Evolutionary conservation across 2,113 vertebrate genomes (phyloP).

Genomic region (Colossoma macropomum): DNA sequence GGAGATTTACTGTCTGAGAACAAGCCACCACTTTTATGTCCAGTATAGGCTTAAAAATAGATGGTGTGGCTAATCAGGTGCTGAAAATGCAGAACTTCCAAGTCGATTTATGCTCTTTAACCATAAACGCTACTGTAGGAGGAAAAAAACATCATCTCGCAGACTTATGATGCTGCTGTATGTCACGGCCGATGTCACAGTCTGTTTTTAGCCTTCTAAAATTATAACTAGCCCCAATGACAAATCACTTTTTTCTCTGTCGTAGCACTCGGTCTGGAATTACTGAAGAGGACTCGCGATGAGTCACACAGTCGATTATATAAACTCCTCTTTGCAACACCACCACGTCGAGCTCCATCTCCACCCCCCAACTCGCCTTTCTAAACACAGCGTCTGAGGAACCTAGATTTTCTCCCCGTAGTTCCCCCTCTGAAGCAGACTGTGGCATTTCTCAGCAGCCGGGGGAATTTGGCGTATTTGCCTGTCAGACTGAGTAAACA

Average conservation of each 20-base stretch:
- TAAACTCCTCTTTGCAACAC: not conserved
- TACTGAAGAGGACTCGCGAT: not conserved
- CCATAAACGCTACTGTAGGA: not conserved
- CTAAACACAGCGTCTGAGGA: not conserved
- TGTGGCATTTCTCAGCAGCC: conserved; percentile 10
- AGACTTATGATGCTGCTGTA: not conserved
- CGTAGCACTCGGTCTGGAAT: not conserved
- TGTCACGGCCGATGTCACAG: not conserved
- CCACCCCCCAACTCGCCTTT: too few relatives aligned
- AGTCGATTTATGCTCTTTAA: not conserved
- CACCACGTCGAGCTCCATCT: not conserved
- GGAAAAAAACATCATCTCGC: not conserved
- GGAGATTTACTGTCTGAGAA: not conserved
- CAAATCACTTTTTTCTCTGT: not conserved
- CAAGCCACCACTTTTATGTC: too few relatives aligned
- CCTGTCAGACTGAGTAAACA: not conserved
- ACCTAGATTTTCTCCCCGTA: not conserved
- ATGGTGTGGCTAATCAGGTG: not conserved
- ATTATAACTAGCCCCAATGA: not conserved
- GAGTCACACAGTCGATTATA: not conserved
- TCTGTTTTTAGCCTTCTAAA: not conserved
- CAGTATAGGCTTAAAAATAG: not conserved
- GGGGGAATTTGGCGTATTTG: not conserved
- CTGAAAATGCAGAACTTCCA: not conserved
- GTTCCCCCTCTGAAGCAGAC: not conserved